Evolutionary conservation across 2,113 vertebrate species (phyloP).

Genomic region (Acanthochromis polyacanthus): DNA sequence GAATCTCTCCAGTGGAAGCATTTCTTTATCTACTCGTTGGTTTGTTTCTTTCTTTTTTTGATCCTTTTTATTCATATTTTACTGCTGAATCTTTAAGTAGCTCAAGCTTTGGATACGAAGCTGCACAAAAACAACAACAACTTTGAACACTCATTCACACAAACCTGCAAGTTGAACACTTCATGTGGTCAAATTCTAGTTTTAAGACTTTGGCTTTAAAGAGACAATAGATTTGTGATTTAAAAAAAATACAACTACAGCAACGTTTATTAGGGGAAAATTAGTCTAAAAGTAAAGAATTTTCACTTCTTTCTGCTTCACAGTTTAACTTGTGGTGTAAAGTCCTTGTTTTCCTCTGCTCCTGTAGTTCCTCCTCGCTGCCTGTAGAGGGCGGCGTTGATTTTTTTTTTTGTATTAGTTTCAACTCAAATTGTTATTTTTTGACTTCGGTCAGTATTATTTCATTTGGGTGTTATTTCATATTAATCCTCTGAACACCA

Average conservation of each 20-base stretch:
- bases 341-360: too few relatives aligned
- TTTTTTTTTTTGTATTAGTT: too few relatives aligned
- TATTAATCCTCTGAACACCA: too few relatives aligned
- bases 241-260: background rate
- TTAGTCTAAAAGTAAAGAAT: too few relatives aligned
- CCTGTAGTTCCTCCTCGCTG: background rate
- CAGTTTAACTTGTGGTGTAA: too few relatives aligned
- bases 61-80: background rate
- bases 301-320: too few relatives aligned
- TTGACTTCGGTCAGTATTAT: too few relatives aligned
- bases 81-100: slow-evolving; percentile 31
- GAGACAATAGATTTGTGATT: background rate
- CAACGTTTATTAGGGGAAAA: too few relatives aligned
- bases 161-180: background rate
- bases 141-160: background rate
- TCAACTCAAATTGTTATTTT: too few relatives aligned
- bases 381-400: background rate
- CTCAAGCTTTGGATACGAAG: slow-evolving; percentile 65
- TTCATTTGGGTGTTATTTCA: too few relatives aligned
- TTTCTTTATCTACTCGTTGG: background rate
- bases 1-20: slow-evolving; percentile 64
- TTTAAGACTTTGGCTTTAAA: background rate
- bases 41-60: slow-evolving; percentile 7
- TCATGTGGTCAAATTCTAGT: too few relatives aligned
- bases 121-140: slow-evolving; percentile 29